Evolutionary conservation across 2,113 vertebrate genomes (phyloP).

Genomic region (Hyla sarda): DNA sequence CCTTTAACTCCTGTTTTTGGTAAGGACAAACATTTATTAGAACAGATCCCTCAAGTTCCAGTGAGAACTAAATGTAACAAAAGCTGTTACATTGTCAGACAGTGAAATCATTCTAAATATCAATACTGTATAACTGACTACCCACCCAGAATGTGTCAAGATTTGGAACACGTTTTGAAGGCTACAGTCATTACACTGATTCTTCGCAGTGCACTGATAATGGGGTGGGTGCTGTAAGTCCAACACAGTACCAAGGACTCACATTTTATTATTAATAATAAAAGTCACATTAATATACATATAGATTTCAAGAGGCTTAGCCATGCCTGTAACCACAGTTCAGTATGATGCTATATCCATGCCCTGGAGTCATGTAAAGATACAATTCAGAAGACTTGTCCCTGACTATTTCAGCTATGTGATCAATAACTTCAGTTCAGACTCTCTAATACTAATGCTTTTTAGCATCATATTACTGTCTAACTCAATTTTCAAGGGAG

Average conservation of each 20-base stretch:
- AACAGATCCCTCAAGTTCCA: background rate
- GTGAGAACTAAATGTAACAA: background rate
- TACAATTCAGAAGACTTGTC: background rate
- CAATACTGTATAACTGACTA: background rate
- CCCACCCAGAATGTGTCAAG: background rate
- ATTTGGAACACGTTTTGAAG: constrained; percentile 5
- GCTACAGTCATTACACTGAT: background rate
- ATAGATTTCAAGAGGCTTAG: background rate
- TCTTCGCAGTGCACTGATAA: background rate
- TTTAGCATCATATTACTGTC: background rate
- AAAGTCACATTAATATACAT: no score
- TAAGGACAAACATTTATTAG: background rate
- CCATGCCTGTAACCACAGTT: background rate
- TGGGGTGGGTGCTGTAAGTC: no score
- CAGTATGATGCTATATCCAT: background rate
- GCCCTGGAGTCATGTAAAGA: no score
- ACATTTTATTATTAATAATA: no score
- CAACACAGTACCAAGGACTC: no score
- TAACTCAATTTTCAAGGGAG: background rate
- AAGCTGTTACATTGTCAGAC: background rate
- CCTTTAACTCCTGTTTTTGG: no score
- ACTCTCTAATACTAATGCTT: background rate
- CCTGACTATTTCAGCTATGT: background rate
- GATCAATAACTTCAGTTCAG: background rate
- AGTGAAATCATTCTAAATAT: constrained; percentile 7